Evolutionary conservation across 2,113 vertebrate species (phyloP).

Genomic region (Microcebus tavaratra): DNA sequence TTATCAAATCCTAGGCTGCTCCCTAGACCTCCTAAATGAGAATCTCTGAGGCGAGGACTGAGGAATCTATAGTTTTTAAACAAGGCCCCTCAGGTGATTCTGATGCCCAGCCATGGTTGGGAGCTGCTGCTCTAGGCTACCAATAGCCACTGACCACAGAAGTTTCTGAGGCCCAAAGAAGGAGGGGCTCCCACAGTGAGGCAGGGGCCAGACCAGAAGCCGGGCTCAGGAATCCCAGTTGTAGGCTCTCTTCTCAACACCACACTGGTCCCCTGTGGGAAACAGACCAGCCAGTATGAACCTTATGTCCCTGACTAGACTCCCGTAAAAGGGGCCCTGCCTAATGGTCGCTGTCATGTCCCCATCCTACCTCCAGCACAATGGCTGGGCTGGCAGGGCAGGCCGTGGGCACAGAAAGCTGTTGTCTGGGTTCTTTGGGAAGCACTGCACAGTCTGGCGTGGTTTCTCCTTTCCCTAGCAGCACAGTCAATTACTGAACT

Average conservation of each 20-base stretch:
- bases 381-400: background rate
- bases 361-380: background rate
- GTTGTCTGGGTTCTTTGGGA: background rate
- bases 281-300: background rate
- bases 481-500: background rate
- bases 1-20: background rate
- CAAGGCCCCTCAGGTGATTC: background rate
- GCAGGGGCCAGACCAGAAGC: background rate
- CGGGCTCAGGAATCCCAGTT: background rate
- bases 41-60: background rate
- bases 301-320: background rate
- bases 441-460: background rate
- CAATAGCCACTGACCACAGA: background rate
- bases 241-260: background rate
- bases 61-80: background rate
- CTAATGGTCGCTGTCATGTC: background rate
- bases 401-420: background rate
- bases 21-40: background rate
- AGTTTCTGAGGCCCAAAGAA: background rate
- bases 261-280: background rate
- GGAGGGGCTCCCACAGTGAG: background rate
- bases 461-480: background rate
- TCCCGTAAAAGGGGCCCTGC: background rate
- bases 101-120: background rate
- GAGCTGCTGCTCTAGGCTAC: background rate